Base-by-base conservation (phyloP, 2,113 vertebrate genomes). In the Toxotes jaculatrix region DNA sequence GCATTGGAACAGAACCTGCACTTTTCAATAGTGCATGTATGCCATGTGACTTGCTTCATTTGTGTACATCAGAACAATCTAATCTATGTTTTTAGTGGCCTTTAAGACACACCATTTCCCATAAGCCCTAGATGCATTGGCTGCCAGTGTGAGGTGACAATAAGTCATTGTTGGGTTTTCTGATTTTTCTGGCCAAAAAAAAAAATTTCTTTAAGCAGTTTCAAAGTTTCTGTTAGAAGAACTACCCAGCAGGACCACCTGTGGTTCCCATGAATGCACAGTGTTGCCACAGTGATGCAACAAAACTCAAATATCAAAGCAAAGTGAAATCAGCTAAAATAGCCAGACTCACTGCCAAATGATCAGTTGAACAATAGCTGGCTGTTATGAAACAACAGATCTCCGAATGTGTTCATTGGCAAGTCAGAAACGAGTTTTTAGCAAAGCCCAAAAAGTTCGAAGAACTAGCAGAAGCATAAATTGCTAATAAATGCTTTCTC, bases 291-390 rank as follows among this genome's bases (percentile, higher is more conserved):
- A 40, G 62, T 17, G 19, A 73, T 53, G 27, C 34, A 67, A 45
- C 27, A 60, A 2, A 43, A 71, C 55, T 32, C 27, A 51, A 49
- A 68, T 31, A 63, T 72, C 34, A 51, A 43, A 49, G 75, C 23
- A 70, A 59, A 61, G 7, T 55, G 38, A 42, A 79, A 79, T 64
- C 13, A 78, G 64, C 21, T 42, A 40, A 51, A 75, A 65, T 61
- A 63, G 16, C 16, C 17, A 4, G 23, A 49, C 36, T 11, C 2
- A 7, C n/a, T 64, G 57, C 74, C 59, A 70, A 71, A 19, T 43
- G 8, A 68, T 38, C 7, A 19, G 7, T 36, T 7, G 57, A 64
- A 69, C 64, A 63, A 69, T 19, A 51, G 51, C 51, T 36, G 63
- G 47, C 76, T 56, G 47, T 56, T 60, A 31, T 47, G 32, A 77